Conservation (phyloP, 2,797 vertebrate genomes). For the Columba guinea region DNA sequence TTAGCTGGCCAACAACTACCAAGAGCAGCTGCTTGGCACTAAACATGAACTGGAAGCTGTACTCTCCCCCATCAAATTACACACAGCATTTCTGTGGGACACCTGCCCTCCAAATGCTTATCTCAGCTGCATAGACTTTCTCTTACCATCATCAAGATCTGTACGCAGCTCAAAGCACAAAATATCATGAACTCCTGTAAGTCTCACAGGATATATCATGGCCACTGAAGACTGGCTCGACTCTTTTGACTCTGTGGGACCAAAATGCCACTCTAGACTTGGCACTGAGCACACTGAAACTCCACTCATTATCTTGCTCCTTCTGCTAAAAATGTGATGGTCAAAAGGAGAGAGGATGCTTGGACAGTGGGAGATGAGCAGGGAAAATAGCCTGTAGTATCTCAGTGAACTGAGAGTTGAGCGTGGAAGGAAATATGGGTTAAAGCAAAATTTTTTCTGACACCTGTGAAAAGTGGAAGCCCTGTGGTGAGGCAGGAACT, state of each 20-base stretch:
- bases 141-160: background rate
- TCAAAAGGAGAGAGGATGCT: background rate
- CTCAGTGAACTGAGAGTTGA: background rate
- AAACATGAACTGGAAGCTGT: background rate
- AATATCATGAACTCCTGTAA: background rate
- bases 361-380: background rate
- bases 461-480: background rate
- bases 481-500: background rate
- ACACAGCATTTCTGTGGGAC: background rate
- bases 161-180: accelerated
- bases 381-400: background rate
- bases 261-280: background rate
- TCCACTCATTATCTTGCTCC: background rate
- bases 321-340: background rate
- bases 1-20: background rate
- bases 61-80: background rate
- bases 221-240: accelerated
- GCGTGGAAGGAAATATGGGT: background rate
- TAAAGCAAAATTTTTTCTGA: background rate
- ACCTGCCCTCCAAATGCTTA: background rate
- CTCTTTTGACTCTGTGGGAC: background rate
- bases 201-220: accelerated
- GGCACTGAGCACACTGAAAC: background rate
- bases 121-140: background rate
- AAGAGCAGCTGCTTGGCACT: background rate